Conservation (phyloP, 2,888 invertebrate species). For the Cosmopolites sordidus region DNA sequence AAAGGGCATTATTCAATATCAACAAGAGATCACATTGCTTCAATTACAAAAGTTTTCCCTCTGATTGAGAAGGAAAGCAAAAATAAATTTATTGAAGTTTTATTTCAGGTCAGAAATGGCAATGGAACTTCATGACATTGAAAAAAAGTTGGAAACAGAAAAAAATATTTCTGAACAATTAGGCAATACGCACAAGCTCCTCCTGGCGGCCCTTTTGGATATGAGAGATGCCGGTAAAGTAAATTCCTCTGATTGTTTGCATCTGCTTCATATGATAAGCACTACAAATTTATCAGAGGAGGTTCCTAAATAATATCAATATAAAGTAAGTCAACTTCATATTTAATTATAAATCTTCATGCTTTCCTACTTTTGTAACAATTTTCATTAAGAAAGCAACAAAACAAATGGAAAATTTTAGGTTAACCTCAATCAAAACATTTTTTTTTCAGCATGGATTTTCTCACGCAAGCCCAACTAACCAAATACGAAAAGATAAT, state of each 20-base stretch:
- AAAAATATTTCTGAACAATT: conserved; percentile 34
- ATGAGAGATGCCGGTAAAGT: conserved; percentile 34
- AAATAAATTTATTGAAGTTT: no score
- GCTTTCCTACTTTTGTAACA: no score
- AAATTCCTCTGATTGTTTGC: conserved; percentile 26
- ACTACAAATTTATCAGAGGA: conserved; percentile 12
- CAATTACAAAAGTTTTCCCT: conserved; percentile 38
- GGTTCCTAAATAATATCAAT: neutral
- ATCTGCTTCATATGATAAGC: conserved; percentile 29
- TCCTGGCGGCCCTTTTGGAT: conserved; percentile 33
- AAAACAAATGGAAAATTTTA: neutral
- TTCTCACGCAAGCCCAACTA: conserved; percentile 30
- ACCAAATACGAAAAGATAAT: conserved; percentile 37
- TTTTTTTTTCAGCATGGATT: conserved; percentile 34
- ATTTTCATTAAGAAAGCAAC: no score
- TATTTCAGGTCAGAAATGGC: conserved; percentile 38
- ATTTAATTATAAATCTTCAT: no score
- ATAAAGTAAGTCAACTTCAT: no score
- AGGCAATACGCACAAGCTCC: conserved; percentile 32
- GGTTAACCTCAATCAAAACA: neutral
- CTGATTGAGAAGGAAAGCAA: neutral
- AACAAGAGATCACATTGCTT: conserved; percentile 35
- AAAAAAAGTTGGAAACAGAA: conserved; percentile 37
- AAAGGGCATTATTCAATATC: conserved; percentile 32
- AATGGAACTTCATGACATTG: conserved; percentile 38